Percentiles rank a stretch among this genome's conserved stretches.
phyloP scores from a whole-genome alignment of 2,888 invertebrate genomes.

The Dimorphilus gyrociliatus region DNA sequence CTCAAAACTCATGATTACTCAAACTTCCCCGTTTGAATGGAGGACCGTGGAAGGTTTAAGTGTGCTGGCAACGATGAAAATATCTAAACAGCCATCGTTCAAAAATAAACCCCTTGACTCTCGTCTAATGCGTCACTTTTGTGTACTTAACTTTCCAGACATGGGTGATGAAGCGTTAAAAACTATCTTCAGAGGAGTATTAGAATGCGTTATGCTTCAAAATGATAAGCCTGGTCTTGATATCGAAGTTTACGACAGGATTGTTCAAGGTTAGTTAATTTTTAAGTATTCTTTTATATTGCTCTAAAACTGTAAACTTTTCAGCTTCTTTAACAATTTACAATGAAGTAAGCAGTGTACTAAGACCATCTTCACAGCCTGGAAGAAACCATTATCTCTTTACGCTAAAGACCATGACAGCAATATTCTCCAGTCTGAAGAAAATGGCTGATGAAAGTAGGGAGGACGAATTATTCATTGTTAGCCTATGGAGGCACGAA shows the following conservation, averaged over 20 bases:
- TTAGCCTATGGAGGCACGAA: slow-evolving; percentile 35
- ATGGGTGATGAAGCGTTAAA: slow-evolving; percentile 26
- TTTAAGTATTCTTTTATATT: too few relatives aligned
- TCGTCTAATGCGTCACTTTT: slow-evolving; percentile 35
- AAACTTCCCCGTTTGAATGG: slow-evolving; percentile 38
- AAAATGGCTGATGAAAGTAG: slow-evolving; percentile 30
- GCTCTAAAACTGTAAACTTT: too few relatives aligned
- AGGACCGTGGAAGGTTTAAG: slow-evolving; percentile 31
- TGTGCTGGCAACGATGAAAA: slow-evolving; percentile 27
- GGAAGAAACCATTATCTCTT: slow-evolving; percentile 35
- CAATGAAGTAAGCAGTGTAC: slow-evolving; percentile 22
- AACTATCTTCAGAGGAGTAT: slow-evolving; percentile 27
- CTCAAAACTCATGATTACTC: too few relatives aligned
- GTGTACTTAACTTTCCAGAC: slow-evolving; percentile 28
- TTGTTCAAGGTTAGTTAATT: too few relatives aligned
- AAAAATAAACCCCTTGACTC: slow-evolving; percentile 18
- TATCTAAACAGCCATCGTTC: slow-evolving; percentile 23
- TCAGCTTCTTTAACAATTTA: slow-evolving; percentile 29
- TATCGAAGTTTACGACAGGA: slow-evolving; percentile 26
- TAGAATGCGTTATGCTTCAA: slow-evolving; percentile 31
- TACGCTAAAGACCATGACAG: slow-evolving; percentile 14
- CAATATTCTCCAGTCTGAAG: slow-evolving; percentile 22
- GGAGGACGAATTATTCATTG: slow-evolving; percentile 29
- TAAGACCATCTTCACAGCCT: slow-evolving; percentile 28
- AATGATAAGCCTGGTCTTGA: slow-evolving; percentile 28